These are phyloP conservation scores for Trichomycterus rosablanca DNA, from an alignment of 2,113 vertebrate genomes.

Conservation along the genomic window DNA sequence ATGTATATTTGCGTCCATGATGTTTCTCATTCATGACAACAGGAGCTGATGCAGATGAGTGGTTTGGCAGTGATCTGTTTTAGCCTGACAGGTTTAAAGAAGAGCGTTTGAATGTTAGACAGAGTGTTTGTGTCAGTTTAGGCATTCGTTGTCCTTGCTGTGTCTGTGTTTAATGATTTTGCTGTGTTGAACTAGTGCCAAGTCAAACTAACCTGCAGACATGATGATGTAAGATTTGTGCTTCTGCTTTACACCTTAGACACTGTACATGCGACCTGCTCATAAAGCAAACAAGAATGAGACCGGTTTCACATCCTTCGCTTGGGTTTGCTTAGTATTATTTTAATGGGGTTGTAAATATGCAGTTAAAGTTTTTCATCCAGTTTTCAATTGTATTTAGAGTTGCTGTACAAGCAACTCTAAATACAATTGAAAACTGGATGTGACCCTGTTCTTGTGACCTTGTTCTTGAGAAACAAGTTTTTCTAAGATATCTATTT, in stretches of 20 bases:
- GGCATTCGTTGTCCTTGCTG: not conserved
- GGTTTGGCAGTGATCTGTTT: conserved; percentile 24
- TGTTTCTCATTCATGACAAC: conserved; percentile 34
- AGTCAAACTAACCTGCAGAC: conserved; percentile 4
- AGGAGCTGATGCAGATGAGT: conserved; percentile 41
- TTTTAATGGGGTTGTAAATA: not conserved
- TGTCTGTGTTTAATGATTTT: conserved; percentile 17
- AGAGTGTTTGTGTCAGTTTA: not conserved
- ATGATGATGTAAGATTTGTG: conserved; percentile 10
- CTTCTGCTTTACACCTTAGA: conserved; percentile 10
- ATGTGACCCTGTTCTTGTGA: too few species aligned
- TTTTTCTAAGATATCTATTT: too few species aligned
- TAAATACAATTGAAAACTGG: too few species aligned
- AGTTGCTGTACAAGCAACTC: too few species aligned
- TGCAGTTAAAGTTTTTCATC: too few species aligned
- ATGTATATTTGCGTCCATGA: conserved; percentile 15
- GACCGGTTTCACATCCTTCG: not conserved
- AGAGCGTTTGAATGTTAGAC: too few species aligned
- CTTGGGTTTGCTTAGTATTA: not conserved
- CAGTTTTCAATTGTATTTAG: too few species aligned
- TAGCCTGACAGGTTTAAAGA: too few species aligned
- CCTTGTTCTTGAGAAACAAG: too few species aligned
- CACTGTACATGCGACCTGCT: conserved; percentile 1
- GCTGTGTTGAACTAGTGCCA: conserved; percentile 9
- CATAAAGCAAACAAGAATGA: not conserved